phyloP scores from a whole-genome alignment of 2,888 invertebrate species.

The Morinoia aosen region DNA sequence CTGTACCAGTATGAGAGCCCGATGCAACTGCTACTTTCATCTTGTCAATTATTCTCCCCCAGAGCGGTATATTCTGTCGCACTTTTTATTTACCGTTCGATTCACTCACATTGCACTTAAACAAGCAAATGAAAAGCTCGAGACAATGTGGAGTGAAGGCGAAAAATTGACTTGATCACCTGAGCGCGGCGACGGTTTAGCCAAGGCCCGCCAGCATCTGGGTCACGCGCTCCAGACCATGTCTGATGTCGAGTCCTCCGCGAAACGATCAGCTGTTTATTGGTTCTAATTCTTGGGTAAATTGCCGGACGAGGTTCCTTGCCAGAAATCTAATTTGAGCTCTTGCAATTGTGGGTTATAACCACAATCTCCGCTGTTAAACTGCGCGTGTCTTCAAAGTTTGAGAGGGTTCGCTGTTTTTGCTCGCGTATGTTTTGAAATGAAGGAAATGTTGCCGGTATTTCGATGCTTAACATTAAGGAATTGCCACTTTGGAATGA shows the following conservation, averaged over 20 bases:
- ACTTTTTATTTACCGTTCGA: too few relatives aligned
- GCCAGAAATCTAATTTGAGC: background rate
- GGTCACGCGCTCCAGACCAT: background rate
- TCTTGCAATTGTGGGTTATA: background rate
- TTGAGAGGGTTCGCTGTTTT: background rate
- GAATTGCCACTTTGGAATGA: background rate
- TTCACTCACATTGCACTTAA: background rate
- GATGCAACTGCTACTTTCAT: too few relatives aligned
- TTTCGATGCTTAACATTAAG: background rate
- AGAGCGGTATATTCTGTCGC: too few relatives aligned
- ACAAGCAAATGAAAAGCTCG: background rate
- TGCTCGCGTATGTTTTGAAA: background rate
- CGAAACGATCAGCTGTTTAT: background rate
- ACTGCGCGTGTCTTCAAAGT: background rate
- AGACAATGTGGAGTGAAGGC: background rate
- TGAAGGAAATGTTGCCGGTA: background rate
- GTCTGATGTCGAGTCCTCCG: background rate
- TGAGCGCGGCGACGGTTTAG: background rate
- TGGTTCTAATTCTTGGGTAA: constrained; percentile 1
- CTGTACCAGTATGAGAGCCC: too few relatives aligned
- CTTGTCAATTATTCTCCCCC: too few relatives aligned
- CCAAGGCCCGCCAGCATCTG: background rate
- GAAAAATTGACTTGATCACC: background rate
- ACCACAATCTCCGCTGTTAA: background rate
- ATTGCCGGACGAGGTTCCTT: background rate